phyloP scores from a whole-genome alignment of 2,797 vertebrate genomes.

The Hydrocynus forskahlii region DNA sequence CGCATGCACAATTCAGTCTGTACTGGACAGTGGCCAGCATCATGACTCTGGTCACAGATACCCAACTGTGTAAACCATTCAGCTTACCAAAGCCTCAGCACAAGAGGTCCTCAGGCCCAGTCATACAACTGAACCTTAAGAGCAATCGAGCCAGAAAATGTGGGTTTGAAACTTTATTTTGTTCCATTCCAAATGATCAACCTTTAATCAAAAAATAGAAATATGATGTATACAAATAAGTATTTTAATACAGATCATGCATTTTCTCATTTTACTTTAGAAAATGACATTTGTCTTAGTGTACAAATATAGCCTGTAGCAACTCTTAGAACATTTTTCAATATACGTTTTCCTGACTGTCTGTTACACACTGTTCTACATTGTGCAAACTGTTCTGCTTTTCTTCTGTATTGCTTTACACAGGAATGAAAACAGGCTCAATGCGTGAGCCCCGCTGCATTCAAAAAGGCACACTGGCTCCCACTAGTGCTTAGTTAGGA shows the following conservation, averaged over 20 bases:
- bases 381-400: neutral
- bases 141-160: neutral
- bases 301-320: slow-evolving; percentile 4
- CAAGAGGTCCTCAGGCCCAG: neutral
- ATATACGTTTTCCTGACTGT: neutral
- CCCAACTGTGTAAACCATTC: neutral
- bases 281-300: neutral
- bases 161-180: neutral
- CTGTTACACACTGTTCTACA: neutral
- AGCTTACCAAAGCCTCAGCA: no score
- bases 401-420: neutral
- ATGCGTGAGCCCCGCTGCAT: neutral
- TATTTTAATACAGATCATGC: neutral
- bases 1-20: slow-evolving; percentile 4
- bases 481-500: slow-evolving; percentile 22
- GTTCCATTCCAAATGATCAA: slow-evolving; percentile 14
- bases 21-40: slow-evolving; percentile 14
- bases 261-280: neutral
- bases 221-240: slow-evolving; percentile 1
- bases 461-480: neutral
- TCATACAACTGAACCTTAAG: neutral
- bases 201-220: slow-evolving; percentile 13
- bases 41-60: neutral
- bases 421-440: neutral
- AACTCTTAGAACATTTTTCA: neutral